Evolutionary conservation across 2,888 invertebrate species (phyloP).

Genomic region (Melieria picta): DNA sequence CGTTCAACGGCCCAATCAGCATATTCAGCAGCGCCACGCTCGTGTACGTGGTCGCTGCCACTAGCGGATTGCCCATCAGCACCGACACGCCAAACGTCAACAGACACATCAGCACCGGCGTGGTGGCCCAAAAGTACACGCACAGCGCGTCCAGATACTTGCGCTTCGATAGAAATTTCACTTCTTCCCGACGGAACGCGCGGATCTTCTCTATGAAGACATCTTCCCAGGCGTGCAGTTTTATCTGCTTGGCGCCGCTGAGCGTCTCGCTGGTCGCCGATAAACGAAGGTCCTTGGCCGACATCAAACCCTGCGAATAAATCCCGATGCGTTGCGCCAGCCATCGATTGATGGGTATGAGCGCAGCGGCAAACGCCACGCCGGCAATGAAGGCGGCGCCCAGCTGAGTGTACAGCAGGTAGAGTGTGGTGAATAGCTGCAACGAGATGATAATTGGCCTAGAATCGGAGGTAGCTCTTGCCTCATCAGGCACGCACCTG

Average conservation of each 20-base stretch:
- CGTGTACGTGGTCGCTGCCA: slow-evolving; percentile 92
- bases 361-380: slow-evolving; percentile 81
- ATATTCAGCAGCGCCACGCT: slow-evolving; percentile 94
- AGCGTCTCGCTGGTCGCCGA: slow-evolving; percentile 88
- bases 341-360: slow-evolving; percentile 92
- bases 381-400: slow-evolving; percentile 93
- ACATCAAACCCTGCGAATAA: slow-evolving; percentile 89
- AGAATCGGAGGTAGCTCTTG: neutral
- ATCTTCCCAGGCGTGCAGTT: slow-evolving; percentile 93
- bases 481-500: slow-evolving; percentile 40
- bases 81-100: slow-evolving; percentile 84
- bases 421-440: slow-evolving; percentile 82
- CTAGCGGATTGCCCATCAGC: slow-evolving; percentile 77
- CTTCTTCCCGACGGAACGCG: slow-evolving; percentile 75
- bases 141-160: slow-evolving; percentile 98
- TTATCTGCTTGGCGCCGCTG: slow-evolving; percentile 88
- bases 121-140: slow-evolving; percentile 98
- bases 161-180: slow-evolving; percentile 81
- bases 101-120: slow-evolving; percentile 89
- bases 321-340: slow-evolving; percentile 89
- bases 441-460: neutral
- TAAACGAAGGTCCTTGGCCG: slow-evolving; percentile 88
- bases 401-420: slow-evolving; percentile 86
- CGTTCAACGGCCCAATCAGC: slow-evolving; percentile 94
- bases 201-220: slow-evolving; percentile 79